Evolutionary conservation across 2,888 invertebrate species (phyloP), one percentile per base, ranked within the genome.

Genomic region (Branchipolynoe longqiensis): DNA sequence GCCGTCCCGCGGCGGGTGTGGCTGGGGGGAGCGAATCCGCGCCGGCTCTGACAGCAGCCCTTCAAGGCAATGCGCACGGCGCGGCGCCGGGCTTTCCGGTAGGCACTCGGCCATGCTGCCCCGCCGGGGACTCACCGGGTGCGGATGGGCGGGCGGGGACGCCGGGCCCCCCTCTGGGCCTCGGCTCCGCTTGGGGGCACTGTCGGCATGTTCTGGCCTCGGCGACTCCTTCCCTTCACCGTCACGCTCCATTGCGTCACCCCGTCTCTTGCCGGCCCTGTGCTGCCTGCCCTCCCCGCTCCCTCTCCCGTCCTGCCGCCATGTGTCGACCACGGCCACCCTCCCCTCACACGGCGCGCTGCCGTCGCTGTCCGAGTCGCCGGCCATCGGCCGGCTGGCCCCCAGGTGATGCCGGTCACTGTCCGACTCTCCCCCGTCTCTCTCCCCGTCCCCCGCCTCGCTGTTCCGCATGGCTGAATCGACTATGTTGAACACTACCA

Each of bases 401-500:
- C n/a, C n/a, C n/a, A n/a, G n/a, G n/a, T n/a, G n/a, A n/a, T n/a
- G n/a, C n/a, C 62, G 25, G 25, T 62, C 31, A 28, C 62, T 62
- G 28, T 62, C 62, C 62, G 62, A 31, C 62, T 62, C 62, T 1
- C 1, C 62, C 12, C 25, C 25, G 2, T 3, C n/a, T 12, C 62
- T 2, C 12, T 38, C 69, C 69, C 38, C 69, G 36, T 78, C 78
- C 48, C 48, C 78, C 31, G 41, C 28, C 48, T 41, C 54, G 22
- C 54, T 78, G 54, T 78, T 54, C 41, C 78, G 78, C 54, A 78
- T 78, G 41, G 78, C 78, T 18, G 78, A 78, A 25, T 78, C 78
- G 25, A 78, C 78, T 25, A 78, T 78, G 25, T 78, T 54, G 25
- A 25, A 78, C 1, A 78, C 78, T 28, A 78, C 28, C 0, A 25